A percentile compares a stretch with the other conserved stretches of the same genome.
Conservation (phyloP, 2,797 vertebrate genomes). For the Cuniculus paca region DNA sequence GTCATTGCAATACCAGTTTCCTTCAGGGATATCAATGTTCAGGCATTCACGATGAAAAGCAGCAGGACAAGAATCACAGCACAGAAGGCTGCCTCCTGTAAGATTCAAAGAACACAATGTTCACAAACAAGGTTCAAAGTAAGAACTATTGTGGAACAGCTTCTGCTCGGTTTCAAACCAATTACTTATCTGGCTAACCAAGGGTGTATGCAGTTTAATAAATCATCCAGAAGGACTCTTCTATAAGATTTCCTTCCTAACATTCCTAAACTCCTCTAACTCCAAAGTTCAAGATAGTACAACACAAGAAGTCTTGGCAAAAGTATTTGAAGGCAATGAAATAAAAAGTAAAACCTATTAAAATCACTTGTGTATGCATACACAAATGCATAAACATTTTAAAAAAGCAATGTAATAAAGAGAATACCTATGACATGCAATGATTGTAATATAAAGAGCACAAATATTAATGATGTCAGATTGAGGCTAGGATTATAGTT, state of each 20-base stretch:
- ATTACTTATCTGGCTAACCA: neutral
- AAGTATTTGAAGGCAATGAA: conserved; percentile 33
- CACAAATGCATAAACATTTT: neutral
- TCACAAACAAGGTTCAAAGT: conserved; percentile 47
- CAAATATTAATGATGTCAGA: neutral
- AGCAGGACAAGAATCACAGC: conserved; percentile 98
- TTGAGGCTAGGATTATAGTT: neutral
- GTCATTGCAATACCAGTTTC: conserved; percentile 99
- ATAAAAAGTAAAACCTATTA: conserved; percentile 18
- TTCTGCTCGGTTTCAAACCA: neutral
- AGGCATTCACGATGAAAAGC: conserved; percentile 99
- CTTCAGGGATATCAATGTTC: conserved; percentile 98
- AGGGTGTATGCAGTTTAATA: conserved; percentile 14
- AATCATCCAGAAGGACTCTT: conserved; percentile 27
- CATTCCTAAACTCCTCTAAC: neutral
- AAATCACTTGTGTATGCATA: neutral
- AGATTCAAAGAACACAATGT: conserved; percentile 45
- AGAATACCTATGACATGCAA: neutral
- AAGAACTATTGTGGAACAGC: neutral
- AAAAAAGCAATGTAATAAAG: neutral
- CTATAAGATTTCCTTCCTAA: neutral
- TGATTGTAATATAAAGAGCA: neutral
- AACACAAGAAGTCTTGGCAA: conserved; percentile 2
- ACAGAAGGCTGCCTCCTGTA: conserved; percentile 97
- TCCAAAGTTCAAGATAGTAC: neutral